Evolutionary conservation across 2,888 invertebrate genomes (phyloP).

Genomic region (Minunthozetes semirufus): DNA sequence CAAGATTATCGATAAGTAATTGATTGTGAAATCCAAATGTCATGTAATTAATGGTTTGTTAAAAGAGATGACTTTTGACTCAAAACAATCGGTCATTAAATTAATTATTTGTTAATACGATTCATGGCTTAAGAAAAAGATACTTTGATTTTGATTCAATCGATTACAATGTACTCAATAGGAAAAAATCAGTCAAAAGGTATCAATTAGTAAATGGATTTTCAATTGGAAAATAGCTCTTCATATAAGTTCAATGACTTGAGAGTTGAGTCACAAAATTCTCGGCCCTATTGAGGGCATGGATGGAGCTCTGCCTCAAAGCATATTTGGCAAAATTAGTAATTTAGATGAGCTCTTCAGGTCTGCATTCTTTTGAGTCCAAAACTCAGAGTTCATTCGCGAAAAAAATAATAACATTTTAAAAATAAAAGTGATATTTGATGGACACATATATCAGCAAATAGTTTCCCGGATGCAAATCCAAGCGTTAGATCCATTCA

Average conservation of each 20-base stretch:
- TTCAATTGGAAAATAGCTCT: not conserved
- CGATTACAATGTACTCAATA: not conserved
- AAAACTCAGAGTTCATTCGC: constrained; percentile 1
- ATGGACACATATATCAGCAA: not conserved
- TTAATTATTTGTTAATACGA: too few relatives aligned
- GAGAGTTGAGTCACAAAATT: not conserved
- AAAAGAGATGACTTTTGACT: too few relatives aligned
- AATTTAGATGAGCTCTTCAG: constrained; percentile 17
- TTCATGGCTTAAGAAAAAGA: too few relatives aligned
- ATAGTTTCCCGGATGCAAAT: constrained; percentile 22
- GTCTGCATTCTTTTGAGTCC: not conserved
- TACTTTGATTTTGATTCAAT: not conserved
- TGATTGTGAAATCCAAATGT: too few relatives aligned
- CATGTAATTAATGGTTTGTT: too few relatives aligned
- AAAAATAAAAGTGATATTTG: constrained; percentile 16
- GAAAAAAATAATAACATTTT: not conserved
- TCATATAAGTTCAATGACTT: not conserved
- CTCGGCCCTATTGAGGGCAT: not conserved
- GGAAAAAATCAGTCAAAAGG: not conserved
- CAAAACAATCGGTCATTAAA: too few relatives aligned
- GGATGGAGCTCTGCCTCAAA: not conserved
- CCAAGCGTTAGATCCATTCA: not conserved
- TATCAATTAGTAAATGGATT: not conserved
- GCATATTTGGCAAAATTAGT: constrained; percentile 12
- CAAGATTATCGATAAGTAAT: too few relatives aligned